Conservation (phyloP, 1,140 invertebrate genomes). For the Magallana gigas region DNA sequence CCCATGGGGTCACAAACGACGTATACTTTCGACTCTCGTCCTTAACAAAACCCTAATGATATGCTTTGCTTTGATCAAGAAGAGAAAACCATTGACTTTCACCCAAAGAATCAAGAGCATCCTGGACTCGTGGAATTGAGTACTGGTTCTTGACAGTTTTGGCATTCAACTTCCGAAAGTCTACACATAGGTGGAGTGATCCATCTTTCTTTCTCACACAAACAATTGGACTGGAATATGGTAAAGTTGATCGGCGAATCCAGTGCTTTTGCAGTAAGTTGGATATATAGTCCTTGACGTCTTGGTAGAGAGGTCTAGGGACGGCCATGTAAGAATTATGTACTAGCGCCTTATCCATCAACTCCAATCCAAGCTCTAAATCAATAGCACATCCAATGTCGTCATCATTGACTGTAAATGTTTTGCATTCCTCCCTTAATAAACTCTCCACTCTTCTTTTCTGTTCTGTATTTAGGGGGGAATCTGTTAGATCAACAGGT, state of each 20-base stretch:
- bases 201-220: constrained; percentile 21
- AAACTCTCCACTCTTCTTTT: neutral
- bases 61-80: too few relatives aligned
- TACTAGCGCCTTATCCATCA: constrained; percentile 44
- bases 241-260: neutral
- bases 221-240: constrained; percentile 55
- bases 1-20: constrained; percentile 56
- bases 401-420: neutral
- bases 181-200: too few relatives aligned
- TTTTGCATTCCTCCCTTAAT: neutral
- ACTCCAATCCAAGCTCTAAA: neutral
- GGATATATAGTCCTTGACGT: constrained; percentile 32
- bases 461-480: neutral
- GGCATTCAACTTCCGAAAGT: too few relatives aligned
- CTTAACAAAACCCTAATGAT: neutral
- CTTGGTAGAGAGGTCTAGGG: neutral
- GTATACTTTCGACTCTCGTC: constrained; percentile 56
- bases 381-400: too few relatives aligned
- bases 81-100: too few relatives aligned
- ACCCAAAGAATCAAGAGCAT: too few relatives aligned
- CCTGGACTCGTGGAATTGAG: too few relatives aligned
- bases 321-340: constrained; percentile 37
- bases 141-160: too few relatives aligned
- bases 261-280: too few relatives aligned
- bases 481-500: constrained; percentile 25